phyloP scores from a whole-genome alignment of 1,140 invertebrate species.

The Drosophila ercepeae region DNA sequence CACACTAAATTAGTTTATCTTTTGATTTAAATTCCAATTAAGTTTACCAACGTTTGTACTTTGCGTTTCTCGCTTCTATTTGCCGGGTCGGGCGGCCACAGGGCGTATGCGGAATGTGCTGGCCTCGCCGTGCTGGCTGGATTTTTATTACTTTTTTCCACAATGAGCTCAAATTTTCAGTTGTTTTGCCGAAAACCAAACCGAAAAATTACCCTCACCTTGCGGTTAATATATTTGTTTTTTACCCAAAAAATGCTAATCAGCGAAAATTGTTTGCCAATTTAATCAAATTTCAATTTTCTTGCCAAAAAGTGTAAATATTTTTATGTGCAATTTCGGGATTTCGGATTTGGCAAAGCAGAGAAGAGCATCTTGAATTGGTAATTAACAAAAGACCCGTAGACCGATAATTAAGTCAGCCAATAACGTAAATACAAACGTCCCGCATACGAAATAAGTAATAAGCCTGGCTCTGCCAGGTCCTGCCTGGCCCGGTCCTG shows the following conservation, averaged over 20 bases:
- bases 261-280: no score
- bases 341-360: no score
- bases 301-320: not conserved
- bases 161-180: no score
- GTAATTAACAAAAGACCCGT: slow-evolving; percentile 24
- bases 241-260: not conserved
- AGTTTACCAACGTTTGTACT: slow-evolving; percentile 6
- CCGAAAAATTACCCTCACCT: not conserved
- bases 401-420: slow-evolving; percentile 41
- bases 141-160: no score
- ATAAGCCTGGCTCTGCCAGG: no score
- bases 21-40: slow-evolving; percentile 52
- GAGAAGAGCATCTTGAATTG: slow-evolving; percentile 19
- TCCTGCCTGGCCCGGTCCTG: no score
- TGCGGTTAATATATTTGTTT: not conserved
- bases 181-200: no score
- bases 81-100: not conserved
- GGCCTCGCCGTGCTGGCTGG: no score
- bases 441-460: slow-evolving; percentile 7
- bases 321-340: no score
- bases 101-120: not conserved
- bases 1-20: slow-evolving; percentile 44
- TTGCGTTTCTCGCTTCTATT: slow-evolving; percentile 5
- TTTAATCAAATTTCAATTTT: not conserved
- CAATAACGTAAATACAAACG: slow-evolving; percentile 23